Conservation (phyloP, 2,888 invertebrate genomes). For the Anarsia innoxiella region DNA sequence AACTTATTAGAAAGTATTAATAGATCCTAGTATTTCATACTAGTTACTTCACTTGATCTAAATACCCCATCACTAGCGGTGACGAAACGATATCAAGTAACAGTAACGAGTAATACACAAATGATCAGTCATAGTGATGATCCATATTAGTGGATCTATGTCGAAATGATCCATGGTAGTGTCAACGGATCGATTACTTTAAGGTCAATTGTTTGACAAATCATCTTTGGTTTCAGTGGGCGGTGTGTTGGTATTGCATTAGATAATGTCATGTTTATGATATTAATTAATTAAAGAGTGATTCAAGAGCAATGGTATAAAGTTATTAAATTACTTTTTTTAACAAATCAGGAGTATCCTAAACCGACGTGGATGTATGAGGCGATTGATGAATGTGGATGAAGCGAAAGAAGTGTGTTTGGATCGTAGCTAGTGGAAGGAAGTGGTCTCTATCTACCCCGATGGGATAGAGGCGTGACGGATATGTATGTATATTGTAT, state of each 20-base stretch:
- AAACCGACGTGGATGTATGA: no score
- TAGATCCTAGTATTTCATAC: neutral
- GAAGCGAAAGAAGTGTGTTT: no score
- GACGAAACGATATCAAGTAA: conserved; percentile 2
- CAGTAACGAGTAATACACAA: conserved; percentile 8
- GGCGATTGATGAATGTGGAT: no score
- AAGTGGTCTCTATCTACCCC: no score
- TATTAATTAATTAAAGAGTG: neutral
- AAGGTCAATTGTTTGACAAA: conserved; percentile 21
- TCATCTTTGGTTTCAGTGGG: conserved; percentile 3
- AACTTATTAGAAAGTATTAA: no score
- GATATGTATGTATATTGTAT: no score
- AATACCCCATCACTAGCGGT: neutral
- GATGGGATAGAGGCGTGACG: no score
- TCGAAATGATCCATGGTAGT: conserved; percentile 19
- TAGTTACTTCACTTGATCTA: neutral
- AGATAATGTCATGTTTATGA: neutral
- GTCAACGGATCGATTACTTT: conserved; percentile 8
- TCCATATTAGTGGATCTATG: conserved; percentile 20
- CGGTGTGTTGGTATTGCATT: neutral
- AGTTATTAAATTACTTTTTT: no score
- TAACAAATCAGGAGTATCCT: no score
- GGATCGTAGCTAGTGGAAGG: no score
- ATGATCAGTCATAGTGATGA: conserved; percentile 17
- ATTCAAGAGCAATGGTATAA: no score